phyloP scores from a whole-genome alignment of 2,113 vertebrate species.

The Channa argus region DNA sequence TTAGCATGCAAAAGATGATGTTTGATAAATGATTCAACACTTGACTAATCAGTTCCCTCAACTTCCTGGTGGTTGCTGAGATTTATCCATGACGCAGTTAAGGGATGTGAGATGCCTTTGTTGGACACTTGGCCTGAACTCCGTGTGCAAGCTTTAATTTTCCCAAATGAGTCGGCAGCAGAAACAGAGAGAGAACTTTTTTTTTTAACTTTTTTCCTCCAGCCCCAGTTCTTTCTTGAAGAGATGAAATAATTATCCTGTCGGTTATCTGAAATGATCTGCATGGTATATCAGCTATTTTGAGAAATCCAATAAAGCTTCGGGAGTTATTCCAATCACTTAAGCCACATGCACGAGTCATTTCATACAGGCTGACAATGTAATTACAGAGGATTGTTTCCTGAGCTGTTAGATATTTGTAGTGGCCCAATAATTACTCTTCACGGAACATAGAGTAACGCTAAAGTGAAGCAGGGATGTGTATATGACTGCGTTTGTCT shows the following conservation, averaged over 20 bases:
- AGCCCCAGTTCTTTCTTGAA: conserved; percentile 20
- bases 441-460: conserved; percentile 11
- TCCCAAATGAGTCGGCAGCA: conserved; percentile 1
- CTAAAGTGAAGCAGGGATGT: conserved; percentile 6
- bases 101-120: neutral
- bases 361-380: conserved; percentile 35
- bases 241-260: conserved; percentile 14
- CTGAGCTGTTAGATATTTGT: conserved; percentile 23
- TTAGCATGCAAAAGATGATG: conserved; percentile 27
- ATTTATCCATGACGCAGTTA: conserved; percentile 28
- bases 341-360: conserved; percentile 16
- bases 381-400: conserved; percentile 45
- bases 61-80: conserved; percentile 42
- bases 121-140: neutral
- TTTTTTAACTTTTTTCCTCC: conserved; percentile 15
- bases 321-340: conserved; percentile 23
- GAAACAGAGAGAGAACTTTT: neutral
- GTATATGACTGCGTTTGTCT: neutral
- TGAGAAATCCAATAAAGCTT: conserved; percentile 24
- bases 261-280: neutral
- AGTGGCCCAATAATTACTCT: conserved; percentile 32
- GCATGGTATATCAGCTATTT: conserved; percentile 6
- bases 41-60: conserved; percentile 46
- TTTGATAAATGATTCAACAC: conserved; percentile 65
- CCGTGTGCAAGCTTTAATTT: neutral